Evolutionary conservation across 2,113 vertebrate genomes (phyloP).

Genomic region (Laticauda colubrina): DNA sequence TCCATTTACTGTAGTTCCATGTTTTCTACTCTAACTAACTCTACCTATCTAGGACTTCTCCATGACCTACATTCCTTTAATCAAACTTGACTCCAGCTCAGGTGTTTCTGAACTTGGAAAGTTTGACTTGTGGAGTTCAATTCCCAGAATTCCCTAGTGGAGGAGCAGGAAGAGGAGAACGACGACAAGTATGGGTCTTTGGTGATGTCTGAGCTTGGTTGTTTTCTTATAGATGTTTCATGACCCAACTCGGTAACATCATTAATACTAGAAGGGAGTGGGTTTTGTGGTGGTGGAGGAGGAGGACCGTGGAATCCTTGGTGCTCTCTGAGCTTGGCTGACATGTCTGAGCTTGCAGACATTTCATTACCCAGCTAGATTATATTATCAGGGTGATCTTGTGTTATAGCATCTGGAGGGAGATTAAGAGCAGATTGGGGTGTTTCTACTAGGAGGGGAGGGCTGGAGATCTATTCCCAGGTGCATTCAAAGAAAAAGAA

Average conservation of each 20-base stretch:
- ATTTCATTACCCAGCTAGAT: background rate
- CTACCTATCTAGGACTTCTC: background rate
- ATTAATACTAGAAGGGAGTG: no score
- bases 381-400: background rate
- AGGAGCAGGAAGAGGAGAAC: background rate
- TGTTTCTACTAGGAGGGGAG: background rate
- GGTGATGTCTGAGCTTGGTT: background rate
- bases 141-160: no score
- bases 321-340: no score
- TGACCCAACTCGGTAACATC: no score
- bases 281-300: no score
- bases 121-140: no score
- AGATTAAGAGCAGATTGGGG: background rate
- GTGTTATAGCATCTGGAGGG: background rate
- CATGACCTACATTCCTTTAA: background rate
- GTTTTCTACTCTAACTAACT: background rate
- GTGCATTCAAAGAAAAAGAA: accelerated
- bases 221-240: background rate
- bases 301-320: no score
- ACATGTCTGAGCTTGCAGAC: no score
- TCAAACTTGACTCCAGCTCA: background rate
- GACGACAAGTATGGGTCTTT: background rate
- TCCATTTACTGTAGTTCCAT: background rate
- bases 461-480: background rate
- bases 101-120: no score